phyloP scores from a whole-genome alignment of 2,113 vertebrate species.

The Muntiacus reevesi region DNA sequence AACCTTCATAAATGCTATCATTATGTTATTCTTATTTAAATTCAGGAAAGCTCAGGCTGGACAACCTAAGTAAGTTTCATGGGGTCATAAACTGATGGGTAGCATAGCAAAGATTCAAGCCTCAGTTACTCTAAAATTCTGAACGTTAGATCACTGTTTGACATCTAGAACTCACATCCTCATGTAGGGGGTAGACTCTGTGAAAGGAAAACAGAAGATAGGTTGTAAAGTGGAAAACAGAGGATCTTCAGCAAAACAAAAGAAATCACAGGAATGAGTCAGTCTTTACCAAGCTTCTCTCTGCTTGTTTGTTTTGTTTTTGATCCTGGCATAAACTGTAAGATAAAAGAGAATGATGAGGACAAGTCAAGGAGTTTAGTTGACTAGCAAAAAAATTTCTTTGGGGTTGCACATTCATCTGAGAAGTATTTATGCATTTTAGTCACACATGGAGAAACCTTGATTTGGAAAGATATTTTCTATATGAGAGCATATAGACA shows the following conservation, averaged over 20 bases:
- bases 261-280: neutral
- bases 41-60: neutral
- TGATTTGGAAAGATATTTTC: neutral
- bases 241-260: neutral
- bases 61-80: neutral
- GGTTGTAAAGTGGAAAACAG: neutral
- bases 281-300: neutral
- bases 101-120: neutral
- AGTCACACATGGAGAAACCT: neutral
- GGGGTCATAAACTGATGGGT: neutral
- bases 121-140: neutral
- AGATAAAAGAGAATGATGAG: neutral
- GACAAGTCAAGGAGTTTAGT: neutral
- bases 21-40: neutral
- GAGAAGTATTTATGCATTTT: neutral
- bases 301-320: neutral
- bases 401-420: neutral
- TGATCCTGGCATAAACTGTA: neutral
- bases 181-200: accelerated
- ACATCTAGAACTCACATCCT: neutral
- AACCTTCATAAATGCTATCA: neutral
- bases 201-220: accelerated
- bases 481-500: neutral
- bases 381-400: neutral
- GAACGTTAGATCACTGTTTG: neutral